Evolutionary conservation across 2,888 invertebrate species (phyloP).

Genomic region (Heteromurus nitidus): DNA sequence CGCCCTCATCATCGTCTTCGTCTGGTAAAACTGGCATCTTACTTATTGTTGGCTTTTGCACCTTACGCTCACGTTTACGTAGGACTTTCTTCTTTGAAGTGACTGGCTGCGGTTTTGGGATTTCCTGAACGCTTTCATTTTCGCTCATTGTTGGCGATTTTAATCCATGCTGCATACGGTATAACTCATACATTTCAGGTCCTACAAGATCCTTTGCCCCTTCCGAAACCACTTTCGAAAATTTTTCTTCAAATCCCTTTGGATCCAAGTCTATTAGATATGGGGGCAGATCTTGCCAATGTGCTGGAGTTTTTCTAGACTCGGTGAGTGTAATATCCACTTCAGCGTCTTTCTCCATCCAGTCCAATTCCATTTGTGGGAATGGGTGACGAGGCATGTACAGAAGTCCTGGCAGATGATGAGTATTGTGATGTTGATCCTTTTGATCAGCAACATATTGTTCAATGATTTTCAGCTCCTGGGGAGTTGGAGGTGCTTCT

Average conservation of each 20-base stretch:
- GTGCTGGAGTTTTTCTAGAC: slow-evolving; percentile 9
- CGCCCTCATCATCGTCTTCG: slow-evolving; percentile 12
- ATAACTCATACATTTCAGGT: background rate
- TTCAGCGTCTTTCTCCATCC: slow-evolving; percentile 29
- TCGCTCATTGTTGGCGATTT: background rate
- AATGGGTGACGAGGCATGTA: slow-evolving; percentile 30
- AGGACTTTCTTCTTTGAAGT: slow-evolving; percentile 1
- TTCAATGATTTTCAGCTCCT: slow-evolving; percentile 18
- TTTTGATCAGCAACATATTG: background rate
- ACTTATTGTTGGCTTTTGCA: background rate
- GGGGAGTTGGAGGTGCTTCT: background rate
- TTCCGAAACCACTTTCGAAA: background rate
- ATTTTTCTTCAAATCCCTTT: slow-evolving; percentile 2
- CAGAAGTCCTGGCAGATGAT: slow-evolving; percentile 24
- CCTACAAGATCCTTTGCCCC: slow-evolving; percentile 16
- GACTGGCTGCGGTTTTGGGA: background rate
- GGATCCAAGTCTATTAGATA: background rate
- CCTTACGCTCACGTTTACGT: no score
- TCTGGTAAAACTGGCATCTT: background rate
- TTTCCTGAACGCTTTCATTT: slow-evolving; percentile 2
- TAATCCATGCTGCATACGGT: background rate
- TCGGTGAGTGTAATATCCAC: background rate
- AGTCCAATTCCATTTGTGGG: slow-evolving; percentile 28
- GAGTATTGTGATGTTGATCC: background rate
- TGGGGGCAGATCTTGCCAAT: background rate